A percentile compares a stretch with the other conserved stretches of the same genome.
Evolutionary conservation across 2,797 vertebrate genomes (phyloP).

Genomic region (Garrulus glandarius): DNA sequence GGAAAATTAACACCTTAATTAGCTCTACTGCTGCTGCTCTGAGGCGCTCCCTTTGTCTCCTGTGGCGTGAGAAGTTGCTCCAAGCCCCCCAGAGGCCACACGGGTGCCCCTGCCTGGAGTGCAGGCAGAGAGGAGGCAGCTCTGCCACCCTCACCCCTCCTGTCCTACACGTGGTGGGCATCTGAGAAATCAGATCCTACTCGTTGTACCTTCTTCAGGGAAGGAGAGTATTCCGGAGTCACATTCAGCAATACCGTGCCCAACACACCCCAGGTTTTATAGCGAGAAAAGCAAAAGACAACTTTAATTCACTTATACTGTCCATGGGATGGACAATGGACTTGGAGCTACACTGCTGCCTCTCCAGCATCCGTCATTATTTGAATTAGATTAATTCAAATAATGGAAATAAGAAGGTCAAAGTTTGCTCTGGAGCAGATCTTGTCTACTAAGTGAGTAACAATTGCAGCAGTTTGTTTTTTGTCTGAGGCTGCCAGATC

Average conservation of each 20-base stretch:
- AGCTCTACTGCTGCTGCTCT: not conserved
- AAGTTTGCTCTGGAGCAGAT: not conserved
- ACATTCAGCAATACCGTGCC: not conserved
- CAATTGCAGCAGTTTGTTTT: not conserved
- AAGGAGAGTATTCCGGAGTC: not conserved
- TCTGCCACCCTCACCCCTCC: not conserved
- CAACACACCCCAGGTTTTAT: not conserved
- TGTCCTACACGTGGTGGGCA: rapidly evolving
- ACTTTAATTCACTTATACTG: not conserved
- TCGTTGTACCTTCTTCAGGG: not conserved
- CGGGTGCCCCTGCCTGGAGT: too few relatives aligned
- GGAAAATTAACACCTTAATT: not conserved
- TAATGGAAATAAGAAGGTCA: not conserved
- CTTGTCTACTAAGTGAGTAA: not conserved
- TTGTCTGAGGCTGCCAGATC: not conserved
- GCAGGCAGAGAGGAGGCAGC: not conserved
- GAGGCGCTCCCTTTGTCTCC: not conserved
- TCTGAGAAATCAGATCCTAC: not conserved
- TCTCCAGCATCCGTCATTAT: not conserved
- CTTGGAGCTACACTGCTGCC: not conserved
- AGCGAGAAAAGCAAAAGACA: not conserved
- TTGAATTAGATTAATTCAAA: not conserved
- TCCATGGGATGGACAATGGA: not conserved
- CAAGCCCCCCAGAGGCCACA: not conserved
- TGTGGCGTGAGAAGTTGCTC: not conserved